These are phyloP conservation scores for Ptiloglossa arizonensis DNA, from an alignment of 1,140 invertebrate species.

Conservation along the genomic window DNA sequence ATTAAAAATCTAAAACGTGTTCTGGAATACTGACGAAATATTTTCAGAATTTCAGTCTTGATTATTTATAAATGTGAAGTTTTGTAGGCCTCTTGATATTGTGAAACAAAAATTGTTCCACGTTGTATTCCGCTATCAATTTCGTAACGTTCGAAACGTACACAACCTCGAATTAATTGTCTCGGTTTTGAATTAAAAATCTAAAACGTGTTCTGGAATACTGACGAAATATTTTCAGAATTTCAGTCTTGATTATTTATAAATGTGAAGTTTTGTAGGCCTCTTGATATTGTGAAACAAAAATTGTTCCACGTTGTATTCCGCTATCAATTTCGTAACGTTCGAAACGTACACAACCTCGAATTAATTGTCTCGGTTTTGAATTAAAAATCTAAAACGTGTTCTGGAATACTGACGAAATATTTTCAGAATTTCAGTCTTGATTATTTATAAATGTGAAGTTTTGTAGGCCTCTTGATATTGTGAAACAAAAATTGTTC, in stretches of 20 bases:
- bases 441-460: no score
- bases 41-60: no score
- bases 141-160: not conserved
- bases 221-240: no score
- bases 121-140: not conserved
- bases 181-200: no score
- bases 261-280: no score
- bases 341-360: not conserved
- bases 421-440: no score
- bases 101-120: constrained; percentile 60
- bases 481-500: constrained; percentile 65
- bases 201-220: not conserved
- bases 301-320: not conserved
- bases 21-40: no score
- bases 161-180: not conserved
- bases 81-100: constrained; percentile 71
- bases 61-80: no score
- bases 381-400: no score
- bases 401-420: no score
- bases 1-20: not conserved
- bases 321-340: not conserved
- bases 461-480: constrained; percentile 69
- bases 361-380: no score
- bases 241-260: no score
- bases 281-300: constrained; percentile 72